Conservation (phyloP, 2,113 vertebrate species). For the Lates calcarifer region DNA sequence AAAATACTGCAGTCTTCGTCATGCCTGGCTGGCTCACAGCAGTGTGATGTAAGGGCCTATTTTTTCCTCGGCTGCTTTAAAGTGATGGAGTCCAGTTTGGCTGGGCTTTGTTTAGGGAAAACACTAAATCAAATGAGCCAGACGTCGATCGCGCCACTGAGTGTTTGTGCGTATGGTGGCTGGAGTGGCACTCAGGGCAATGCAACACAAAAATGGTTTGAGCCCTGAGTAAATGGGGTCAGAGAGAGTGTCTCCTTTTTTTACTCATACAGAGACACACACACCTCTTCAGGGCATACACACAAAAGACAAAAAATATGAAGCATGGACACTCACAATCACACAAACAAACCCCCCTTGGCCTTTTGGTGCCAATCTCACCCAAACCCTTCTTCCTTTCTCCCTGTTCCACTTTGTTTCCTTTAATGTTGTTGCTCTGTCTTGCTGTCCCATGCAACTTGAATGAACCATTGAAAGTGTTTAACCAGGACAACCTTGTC, state of each 20-base stretch:
- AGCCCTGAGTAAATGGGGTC: conserved; percentile 52
- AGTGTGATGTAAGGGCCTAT: conserved; percentile 63
- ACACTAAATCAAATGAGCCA: conserved; percentile 44
- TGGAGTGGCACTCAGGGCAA: conserved; percentile 16
- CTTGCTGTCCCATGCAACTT: background rate
- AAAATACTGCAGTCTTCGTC: conserved; percentile 73
- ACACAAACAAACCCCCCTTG: conserved; percentile 3
- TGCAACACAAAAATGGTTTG: conserved; percentile 19
- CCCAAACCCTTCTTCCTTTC: background rate
- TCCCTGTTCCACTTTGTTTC: conserved; percentile 17
- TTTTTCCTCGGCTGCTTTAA: conserved; percentile 43
- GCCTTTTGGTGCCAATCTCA: background rate
- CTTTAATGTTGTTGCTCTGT: conserved; percentile 5
- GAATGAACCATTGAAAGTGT: conserved; percentile 1
- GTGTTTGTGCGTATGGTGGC: conserved; percentile 2
- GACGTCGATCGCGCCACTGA: conserved; percentile 1
- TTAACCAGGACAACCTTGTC: background rate
- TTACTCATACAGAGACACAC: conserved; percentile 21
- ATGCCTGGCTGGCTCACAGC: conserved; percentile 59
- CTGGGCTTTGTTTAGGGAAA: conserved; percentile 37
- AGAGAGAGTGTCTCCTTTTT: conserved; percentile 11
- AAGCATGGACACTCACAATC: background rate
- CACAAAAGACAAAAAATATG: background rate
- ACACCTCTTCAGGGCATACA: conserved; percentile 13
- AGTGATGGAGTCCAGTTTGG: conserved; percentile 46